Evolutionary conservation across 2,888 invertebrate species (phyloP), one percentile per base, ranked within the genome.

Genomic region (Agrochola litura): DNA sequence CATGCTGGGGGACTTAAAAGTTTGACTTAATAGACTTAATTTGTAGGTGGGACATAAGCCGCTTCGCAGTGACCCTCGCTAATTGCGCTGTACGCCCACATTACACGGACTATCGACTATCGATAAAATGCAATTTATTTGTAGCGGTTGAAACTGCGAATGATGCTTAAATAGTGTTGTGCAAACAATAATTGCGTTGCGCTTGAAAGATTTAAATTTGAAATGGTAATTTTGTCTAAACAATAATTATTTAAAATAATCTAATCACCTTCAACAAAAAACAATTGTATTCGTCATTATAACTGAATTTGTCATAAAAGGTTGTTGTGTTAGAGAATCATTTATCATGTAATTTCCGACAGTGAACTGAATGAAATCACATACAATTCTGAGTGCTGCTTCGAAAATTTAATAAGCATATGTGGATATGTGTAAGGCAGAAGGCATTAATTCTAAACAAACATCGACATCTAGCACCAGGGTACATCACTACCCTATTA

Each of bases 1-100:
- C 93, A 94, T 93, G 94, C 93, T 92, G 92, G 92, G 91, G 95
- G 96, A 96, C 96, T 96, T 96, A 96, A 96, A 96, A 96, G 95
- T 96, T 96, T 93, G 93, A 94, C 91, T 95, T 95, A 96, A 96
- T 96, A 95, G 96, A 95, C 96, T 96, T 96, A 96, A 96, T 96
- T 96, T 96, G 96, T 94, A 95, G 95, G 94, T 94, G 92, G 92
- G 90, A 92, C 90, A 90, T 96, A 95, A 96, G 95, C 95, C 93
- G 95, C 94, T 96, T 94, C 93, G 89, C 91, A 92, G 91, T 94
- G 95, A 95, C 95, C 95, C 94, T 93, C 90, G 88, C 85, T 90
- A 90, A 87, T 91, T 90, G 92, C 87, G 95, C 85, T 91, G 93
- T 86, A 78, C 88, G 71, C 82, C 77, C 82, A 82, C 80, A 81